These are phyloP conservation scores for Drosophila bocqueti DNA, from an alignment of 1,140 invertebrate genomes.

Conservation along the genomic window DNA sequence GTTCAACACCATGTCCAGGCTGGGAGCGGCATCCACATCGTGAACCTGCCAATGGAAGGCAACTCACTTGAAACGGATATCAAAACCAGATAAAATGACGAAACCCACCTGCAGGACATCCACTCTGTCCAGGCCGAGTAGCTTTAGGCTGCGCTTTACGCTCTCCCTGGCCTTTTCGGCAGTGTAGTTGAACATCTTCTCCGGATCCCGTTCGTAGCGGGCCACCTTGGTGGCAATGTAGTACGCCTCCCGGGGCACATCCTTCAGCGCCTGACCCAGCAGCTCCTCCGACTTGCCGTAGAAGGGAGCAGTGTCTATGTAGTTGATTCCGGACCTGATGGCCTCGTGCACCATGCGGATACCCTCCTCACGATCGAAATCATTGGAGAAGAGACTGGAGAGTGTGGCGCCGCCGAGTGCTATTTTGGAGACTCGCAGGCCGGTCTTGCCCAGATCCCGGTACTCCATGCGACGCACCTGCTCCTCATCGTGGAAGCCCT, in stretches of 20 bases:
- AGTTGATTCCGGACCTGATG: slow-evolving; percentile 93
- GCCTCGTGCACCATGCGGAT: slow-evolving; percentile 89
- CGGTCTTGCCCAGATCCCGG: slow-evolving; percentile 86
- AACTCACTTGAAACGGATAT: background rate
- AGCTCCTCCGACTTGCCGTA: slow-evolving; percentile 93
- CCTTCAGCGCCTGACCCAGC: slow-evolving; percentile 92
- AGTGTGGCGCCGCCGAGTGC: slow-evolving; percentile 86
- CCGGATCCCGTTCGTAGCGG: slow-evolving; percentile 90
- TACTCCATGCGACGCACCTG: slow-evolving; percentile 87
- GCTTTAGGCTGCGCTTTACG: slow-evolving; percentile 91
- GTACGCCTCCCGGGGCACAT: slow-evolving; percentile 92
- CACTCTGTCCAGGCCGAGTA: slow-evolving; percentile 92
- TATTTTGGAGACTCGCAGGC: slow-evolving; percentile 86
- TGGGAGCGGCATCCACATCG: slow-evolving; percentile 66
- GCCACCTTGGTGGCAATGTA: slow-evolving; percentile 98
- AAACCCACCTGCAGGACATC: slow-evolving; percentile 91
- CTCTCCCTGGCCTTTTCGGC: slow-evolving; percentile 89
- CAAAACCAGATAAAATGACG: too few species aligned
- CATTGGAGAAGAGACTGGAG: slow-evolving; percentile 46
- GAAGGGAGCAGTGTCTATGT: slow-evolving; percentile 96
- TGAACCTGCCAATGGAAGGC: slow-evolving; percentile 87
- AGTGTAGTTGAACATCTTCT: slow-evolving; percentile 95
- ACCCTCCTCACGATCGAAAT: slow-evolving; percentile 87
- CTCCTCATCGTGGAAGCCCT: slow-evolving; percentile 87
- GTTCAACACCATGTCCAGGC: slow-evolving; percentile 91